phyloP scores from a whole-genome alignment of 2,797 vertebrate species.

The Aphelocoma californica region DNA sequence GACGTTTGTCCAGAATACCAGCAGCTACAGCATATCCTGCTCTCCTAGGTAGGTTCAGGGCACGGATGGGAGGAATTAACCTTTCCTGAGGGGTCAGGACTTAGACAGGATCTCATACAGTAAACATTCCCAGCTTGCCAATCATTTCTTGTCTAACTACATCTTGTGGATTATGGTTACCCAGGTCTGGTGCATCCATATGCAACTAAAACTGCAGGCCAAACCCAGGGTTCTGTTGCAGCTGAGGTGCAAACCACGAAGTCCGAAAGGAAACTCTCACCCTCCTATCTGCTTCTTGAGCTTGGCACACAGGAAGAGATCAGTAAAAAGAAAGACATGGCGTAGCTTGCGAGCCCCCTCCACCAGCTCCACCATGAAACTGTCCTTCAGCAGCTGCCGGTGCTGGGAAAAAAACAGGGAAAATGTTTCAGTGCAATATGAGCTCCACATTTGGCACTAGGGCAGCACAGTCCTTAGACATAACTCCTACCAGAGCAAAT shows the following conservation, averaged over 20 bases:
- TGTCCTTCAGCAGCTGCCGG: constrained; percentile 92
- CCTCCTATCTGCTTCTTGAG: constrained; percentile 94
- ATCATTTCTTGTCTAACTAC: background rate
- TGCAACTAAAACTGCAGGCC: background rate
- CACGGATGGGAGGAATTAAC: background rate
- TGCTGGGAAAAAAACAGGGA: constrained; percentile 72
- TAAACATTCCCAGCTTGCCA: background rate
- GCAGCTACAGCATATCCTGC: background rate
- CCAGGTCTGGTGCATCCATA: background rate
- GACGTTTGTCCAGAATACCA: background rate
- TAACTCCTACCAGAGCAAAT: background rate
- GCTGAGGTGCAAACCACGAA: background rate
- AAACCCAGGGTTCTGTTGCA: background rate
- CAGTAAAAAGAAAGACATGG: constrained; percentile 93
- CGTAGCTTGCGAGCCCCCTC: constrained; percentile 93
- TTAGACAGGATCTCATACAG: background rate
- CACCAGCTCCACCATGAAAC: constrained; percentile 95
- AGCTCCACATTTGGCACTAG: background rate
- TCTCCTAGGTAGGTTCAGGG: background rate
- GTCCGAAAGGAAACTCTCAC: constrained; percentile 74
- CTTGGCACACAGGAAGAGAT: constrained; percentile 92
- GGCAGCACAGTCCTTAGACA: background rate
- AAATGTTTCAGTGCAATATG: background rate
- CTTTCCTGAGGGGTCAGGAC: background rate
- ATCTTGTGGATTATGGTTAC: background rate